Conservation (phyloP, 2,113 vertebrate genomes). For the Apistogramma diplotaenia region DNA sequence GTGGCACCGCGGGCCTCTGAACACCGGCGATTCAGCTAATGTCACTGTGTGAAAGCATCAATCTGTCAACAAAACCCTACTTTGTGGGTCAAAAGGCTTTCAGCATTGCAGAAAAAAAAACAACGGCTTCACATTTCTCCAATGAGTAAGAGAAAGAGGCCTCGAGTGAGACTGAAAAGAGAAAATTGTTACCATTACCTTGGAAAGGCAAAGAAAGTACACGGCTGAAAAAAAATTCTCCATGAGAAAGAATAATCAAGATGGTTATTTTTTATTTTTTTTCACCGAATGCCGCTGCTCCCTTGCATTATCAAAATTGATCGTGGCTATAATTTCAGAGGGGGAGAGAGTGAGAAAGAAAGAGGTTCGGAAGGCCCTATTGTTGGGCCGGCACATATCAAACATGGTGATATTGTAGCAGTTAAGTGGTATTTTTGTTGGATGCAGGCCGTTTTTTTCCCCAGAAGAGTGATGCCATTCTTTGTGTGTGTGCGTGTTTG, state of each 20-base stretch:
- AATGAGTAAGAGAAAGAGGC: conserved; percentile 59
- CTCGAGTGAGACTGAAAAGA: conserved; percentile 58
- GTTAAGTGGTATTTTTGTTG: conserved; percentile 60
- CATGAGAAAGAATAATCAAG: conserved; percentile 68
- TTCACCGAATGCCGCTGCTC: conserved; percentile 42
- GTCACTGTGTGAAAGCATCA: conserved; percentile 76
- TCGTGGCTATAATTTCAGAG: conserved; percentile 62
- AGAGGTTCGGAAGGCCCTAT: conserved; percentile 26
- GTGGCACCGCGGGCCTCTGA: conserved; percentile 65
- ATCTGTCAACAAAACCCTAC: conserved; percentile 79
- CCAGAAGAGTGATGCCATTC: conserved; percentile 17
- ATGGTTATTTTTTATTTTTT: conserved; percentile 65
- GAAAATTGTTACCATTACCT: conserved; percentile 76
- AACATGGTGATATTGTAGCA: conserved; percentile 52
- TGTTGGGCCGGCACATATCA: conserved; percentile 43
- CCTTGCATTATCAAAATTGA: conserved; percentile 70
- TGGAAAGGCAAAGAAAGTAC: conserved; percentile 54
- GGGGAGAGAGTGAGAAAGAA: conserved; percentile 33
- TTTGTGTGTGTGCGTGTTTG: background rate
- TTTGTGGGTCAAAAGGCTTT: conserved; percentile 79
- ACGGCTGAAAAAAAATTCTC: conserved; percentile 33
- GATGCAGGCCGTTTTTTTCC: conserved; percentile 4
- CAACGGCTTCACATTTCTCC: conserved; percentile 42
- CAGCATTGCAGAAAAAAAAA: conserved; percentile 51
- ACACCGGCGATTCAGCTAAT: conserved; percentile 74